Evolutionary conservation across 2,797 vertebrate species (phyloP).

Genomic region (Myripristis murdjan): DNA sequence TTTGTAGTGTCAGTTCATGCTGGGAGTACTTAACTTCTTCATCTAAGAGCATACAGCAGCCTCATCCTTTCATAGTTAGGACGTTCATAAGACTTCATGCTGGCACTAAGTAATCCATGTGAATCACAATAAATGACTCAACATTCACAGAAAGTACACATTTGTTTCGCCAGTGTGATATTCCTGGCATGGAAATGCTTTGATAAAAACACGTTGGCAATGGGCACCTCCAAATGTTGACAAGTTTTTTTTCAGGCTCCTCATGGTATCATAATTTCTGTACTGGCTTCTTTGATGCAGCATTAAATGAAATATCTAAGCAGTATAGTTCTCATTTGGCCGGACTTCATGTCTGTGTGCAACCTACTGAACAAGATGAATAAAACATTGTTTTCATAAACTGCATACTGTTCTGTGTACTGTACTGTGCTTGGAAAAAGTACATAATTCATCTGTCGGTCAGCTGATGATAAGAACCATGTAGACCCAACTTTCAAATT

Average conservation of each 20-base stretch:
- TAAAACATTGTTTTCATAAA: slow-evolving; percentile 13
- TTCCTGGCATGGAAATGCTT: background rate
- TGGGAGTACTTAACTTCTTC: slow-evolving; percentile 43
- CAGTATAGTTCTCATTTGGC: background rate
- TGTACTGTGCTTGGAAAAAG: too few species aligned
- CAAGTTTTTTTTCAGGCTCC: background rate
- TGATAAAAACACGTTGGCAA: background rate
- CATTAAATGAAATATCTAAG: background rate
- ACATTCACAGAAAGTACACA: slow-evolving; percentile 19
- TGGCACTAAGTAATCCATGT: slow-evolving; percentile 74
- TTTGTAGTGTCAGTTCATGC: slow-evolving; percentile 64
- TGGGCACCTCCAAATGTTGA: background rate
- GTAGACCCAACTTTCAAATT: too few species aligned
- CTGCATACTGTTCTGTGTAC: background rate
- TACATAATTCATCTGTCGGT: too few species aligned
- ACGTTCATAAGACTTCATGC: slow-evolving; percentile 56
- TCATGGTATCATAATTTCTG: too few species aligned
- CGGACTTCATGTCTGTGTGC: background rate
- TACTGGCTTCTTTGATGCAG: background rate
- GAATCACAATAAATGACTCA: slow-evolving; percentile 67
- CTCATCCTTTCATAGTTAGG: slow-evolving; percentile 41
- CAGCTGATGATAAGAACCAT: too few species aligned
- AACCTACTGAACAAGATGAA: background rate
- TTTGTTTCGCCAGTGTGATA: background rate
- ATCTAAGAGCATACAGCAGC: slow-evolving; percentile 39